phyloP scores from a whole-genome alignment of 1,140 invertebrate genomes.

The Hestina assimilis region DNA sequence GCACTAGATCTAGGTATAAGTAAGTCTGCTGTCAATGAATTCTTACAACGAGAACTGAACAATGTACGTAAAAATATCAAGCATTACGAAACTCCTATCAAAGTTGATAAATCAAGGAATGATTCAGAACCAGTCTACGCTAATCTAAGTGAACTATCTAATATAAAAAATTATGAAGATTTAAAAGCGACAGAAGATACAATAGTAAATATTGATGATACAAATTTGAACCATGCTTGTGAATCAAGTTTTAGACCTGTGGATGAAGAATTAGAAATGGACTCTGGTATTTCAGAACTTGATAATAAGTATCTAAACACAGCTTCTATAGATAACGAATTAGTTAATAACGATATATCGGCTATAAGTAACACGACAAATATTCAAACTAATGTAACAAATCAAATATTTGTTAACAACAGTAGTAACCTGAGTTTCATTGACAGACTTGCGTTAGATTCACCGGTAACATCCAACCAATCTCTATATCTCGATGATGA shows the following conservation, averaged over 20 bases:
- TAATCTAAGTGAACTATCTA: constrained; percentile 42
- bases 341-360: constrained; percentile 40
- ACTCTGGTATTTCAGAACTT: constrained; percentile 59
- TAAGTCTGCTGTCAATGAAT: constrained; percentile 62
- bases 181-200: background rate
- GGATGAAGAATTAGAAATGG: constrained; percentile 34
- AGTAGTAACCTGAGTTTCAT: constrained; percentile 72
- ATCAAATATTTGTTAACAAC: constrained; percentile 64
- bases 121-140: constrained; percentile 53
- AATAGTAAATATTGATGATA: constrained; percentile 10
- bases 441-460: constrained; percentile 67
- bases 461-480: constrained; percentile 56
- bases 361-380: constrained; percentile 48
- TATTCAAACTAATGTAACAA: constrained; percentile 55
- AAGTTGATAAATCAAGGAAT: constrained; percentile 12
- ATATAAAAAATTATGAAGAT: constrained; percentile 12
- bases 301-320: constrained; percentile 49
- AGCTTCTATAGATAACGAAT: constrained; percentile 18
- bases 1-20: constrained; percentile 66
- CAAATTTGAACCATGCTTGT: too few species aligned
- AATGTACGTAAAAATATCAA: constrained; percentile 69
- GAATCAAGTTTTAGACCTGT: too few species aligned
- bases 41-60: constrained; percentile 61
- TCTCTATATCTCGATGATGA: constrained; percentile 74
- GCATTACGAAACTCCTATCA: constrained; percentile 36